Base-by-base conservation (phyloP, 1,140 invertebrate species). In the Zaprionus davidi region DNA sequence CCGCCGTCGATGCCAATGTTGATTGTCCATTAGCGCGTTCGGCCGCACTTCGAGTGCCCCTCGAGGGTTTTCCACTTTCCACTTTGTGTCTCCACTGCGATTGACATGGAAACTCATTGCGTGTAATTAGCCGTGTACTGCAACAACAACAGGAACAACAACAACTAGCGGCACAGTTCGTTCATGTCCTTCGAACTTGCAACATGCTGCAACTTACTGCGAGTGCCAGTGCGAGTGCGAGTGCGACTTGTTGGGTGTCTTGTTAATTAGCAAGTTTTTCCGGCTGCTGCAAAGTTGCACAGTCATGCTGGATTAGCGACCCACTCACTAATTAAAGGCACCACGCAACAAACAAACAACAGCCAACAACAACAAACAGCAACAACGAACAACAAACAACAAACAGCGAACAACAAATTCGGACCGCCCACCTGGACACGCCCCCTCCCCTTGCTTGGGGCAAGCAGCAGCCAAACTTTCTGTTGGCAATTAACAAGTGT, bases 51-150 rank as follows among this genome's bases (percentile, higher is more conserved):
- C 44, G 60, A 76, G 68, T 55, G 69, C 22, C 53, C 56, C 68
- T 76, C 55, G 56, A 64, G 69, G 41, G 60, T 60, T 57, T 46
- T 13, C 38, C 64, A 46, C 41, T 44, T n/a, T 7, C 28, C 44
- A 57, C 66, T 20, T 34, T 34, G 7, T 9, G n/a, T 17, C 41
- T 46, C 41, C 9, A 6, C 5, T n/a, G 1, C n/a, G 67, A 70
- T 76, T 80, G 70, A 71, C 83, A 83, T 83, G 73, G 71, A 82
- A 80, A 78, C 77, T 69, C 84, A 78, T 81, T 76, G 71, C 76
- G 78, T 69, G 71, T 81, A 87, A 88, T 87, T 87, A 79, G 81
- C 81, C 84, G 78, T 86, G 72, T 65, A 69, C 34, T 13, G 6
- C 11, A 36, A 36, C 34, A 11, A 12, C 2, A 36, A 3, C 34